A percentile compares a stretch with the other conserved stretches of the same genome.
Conservation (phyloP, 2,888 invertebrate genomes). For the Ochropacha duplaris region DNA sequence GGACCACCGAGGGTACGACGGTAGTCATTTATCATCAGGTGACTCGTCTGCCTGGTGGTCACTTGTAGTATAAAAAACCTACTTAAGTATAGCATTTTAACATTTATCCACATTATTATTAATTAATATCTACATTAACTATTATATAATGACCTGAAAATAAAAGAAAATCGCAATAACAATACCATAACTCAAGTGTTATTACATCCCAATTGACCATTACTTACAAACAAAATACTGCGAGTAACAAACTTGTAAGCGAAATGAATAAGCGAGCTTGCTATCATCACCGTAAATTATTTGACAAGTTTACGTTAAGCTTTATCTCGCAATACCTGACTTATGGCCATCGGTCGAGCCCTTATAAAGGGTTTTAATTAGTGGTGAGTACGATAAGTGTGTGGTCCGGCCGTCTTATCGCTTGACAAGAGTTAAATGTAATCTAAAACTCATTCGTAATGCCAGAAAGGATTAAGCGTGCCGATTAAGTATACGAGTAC, state of each 20-base stretch:
- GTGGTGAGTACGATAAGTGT: conserved; percentile 66
- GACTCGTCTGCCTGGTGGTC: too few species aligned
- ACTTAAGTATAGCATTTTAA: too few species aligned
- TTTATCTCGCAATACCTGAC: conserved; percentile 67
- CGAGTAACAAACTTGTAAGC: conserved; percentile 27
- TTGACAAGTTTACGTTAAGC: conserved; percentile 73
- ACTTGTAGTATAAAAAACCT: too few species aligned
- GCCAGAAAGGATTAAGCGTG: conserved; percentile 50
- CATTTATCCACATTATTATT: neutral
- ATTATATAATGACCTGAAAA: neutral
- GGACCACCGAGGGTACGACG: too few species aligned
- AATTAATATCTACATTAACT: neutral
- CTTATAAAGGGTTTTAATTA: conserved; percentile 68
- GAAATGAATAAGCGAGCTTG: conserved; percentile 25
- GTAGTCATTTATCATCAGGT: too few species aligned
- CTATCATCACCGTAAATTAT: conserved; percentile 76
- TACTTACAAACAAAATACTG: conserved; percentile 20
- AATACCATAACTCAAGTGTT: conserved; percentile 16
- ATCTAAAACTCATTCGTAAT: conserved; percentile 64
- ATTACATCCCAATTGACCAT: conserved; percentile 28
- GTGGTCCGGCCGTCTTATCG: conserved; percentile 66
- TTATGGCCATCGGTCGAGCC: conserved; percentile 39
- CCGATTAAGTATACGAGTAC: conserved; percentile 42
- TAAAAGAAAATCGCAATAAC: conserved; percentile 10
- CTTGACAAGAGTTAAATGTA: conserved; percentile 61